Evolutionary conservation across 92 coral and sea anemone genomes (phyloP).

Genomic region (Ricordea florida): DNA sequence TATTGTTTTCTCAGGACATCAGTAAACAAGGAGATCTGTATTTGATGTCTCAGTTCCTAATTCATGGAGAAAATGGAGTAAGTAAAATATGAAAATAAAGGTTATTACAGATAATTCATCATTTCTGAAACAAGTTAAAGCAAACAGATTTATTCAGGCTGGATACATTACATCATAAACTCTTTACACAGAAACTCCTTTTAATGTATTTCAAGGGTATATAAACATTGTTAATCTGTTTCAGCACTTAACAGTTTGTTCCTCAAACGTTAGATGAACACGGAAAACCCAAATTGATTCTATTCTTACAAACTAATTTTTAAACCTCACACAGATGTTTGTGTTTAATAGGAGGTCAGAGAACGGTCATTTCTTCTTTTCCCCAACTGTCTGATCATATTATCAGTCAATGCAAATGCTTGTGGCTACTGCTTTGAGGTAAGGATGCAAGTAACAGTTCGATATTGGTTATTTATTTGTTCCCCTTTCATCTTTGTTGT

Average conservation of each 20-base stretch:
- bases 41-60: conserved; percentile 90
- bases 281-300: too few relatives aligned
- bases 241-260: too few relatives aligned
- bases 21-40: conserved; percentile 86
- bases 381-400: conserved; percentile 77
- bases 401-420: conserved; percentile 90
- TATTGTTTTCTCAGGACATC: conserved; percentile 71
- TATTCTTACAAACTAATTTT: too few relatives aligned
- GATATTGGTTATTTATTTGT: neutral
- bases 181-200: too few relatives aligned
- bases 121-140: neutral
- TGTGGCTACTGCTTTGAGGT: conserved; percentile 98
- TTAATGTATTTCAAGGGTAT: too few relatives aligned
- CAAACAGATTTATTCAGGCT: too few relatives aligned
- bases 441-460: neutral
- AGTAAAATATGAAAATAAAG: neutral
- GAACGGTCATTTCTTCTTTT: conserved; percentile 94
- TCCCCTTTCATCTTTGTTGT: neutral
- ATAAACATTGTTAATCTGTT: too few relatives aligned
- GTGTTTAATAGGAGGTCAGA: conserved; percentile 77
- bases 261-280: too few relatives aligned
- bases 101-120: neutral
- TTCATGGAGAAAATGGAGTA: conserved; percentile 96
- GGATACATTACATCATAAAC: too few relatives aligned
- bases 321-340: neutral